These are phyloP conservation scores for Philaethria dido DNA, from an alignment of 2,888 invertebrate genomes.

Conservation along the genomic window DNA sequence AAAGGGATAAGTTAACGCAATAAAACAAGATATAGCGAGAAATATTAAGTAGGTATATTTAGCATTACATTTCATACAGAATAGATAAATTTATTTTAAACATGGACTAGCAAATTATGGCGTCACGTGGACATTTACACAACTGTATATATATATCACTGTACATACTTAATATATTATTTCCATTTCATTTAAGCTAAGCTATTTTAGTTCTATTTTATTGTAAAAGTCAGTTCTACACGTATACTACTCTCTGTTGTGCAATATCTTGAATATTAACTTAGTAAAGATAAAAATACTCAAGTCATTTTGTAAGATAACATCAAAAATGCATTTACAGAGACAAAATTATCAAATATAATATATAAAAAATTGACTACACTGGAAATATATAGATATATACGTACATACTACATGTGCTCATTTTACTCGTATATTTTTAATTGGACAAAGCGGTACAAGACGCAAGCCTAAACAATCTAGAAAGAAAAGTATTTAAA, in stretches of 20 bases:
- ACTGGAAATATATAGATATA: constrained; percentile 11
- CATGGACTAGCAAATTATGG: constrained; percentile 63
- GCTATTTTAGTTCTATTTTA: constrained; percentile 21
- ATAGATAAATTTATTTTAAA: constrained; percentile 59
- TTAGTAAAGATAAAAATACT: background rate
- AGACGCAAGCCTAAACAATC: background rate
- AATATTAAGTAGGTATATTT: constrained; percentile 67
- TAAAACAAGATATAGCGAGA: constrained; percentile 54
- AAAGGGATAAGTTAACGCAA: background rate
- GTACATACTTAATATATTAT: constrained; percentile 19
- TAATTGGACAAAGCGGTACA: constrained; percentile 4
- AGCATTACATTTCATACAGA: constrained; percentile 62
- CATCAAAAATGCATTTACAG: constrained; percentile 3
- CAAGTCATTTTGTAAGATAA: background rate
- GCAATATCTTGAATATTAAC: constrained; percentile 20
- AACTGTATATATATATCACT: constrained; percentile 28
- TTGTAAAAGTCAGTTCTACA: constrained; percentile 28
- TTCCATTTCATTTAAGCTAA: constrained; percentile 12
- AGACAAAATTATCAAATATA: constrained; percentile 12
- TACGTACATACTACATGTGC: background rate
- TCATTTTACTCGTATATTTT: background rate
- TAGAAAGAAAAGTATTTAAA: background rate
- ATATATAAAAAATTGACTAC: background rate
- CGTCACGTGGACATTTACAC: constrained; percentile 44
- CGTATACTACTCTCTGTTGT: constrained; percentile 8